Base-by-base conservation (phyloP, 2,113 vertebrate species). In the Scopus umbretta region DNA sequence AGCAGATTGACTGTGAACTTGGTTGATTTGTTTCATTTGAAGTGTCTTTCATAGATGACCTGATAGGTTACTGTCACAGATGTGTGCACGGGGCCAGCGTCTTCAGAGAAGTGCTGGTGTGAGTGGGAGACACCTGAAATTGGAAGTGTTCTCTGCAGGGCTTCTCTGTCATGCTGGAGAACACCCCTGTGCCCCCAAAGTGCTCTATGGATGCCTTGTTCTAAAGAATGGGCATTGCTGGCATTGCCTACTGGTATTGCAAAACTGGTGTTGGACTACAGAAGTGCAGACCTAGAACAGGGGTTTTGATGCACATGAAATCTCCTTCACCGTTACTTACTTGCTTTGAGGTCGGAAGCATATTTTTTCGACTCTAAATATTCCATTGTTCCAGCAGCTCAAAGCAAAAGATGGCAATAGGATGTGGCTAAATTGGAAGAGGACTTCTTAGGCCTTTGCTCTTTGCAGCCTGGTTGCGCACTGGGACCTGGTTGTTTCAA, bases 221-320 rank as follows among this genome's bases (percentile, higher is more conserved):
- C 52, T 65, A 18, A 30, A 29, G 74, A 56, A 3, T 5, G 38
- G 92, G 83, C 75, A 15, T 22, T 68, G 74, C 66, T 80, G 90
- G 90, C 68, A 40, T 36, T 76, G 90, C 90, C 80, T 68, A 16
- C 84, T 68, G 80, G 10, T 49, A 14, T 56, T 58, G 59, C 82
- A 63, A n/a, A 63, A 53, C 59, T 71, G 88, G 36, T 74, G 56
- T 43, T n/a, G 81, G 63, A 9, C 34, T 43, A 4, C n/a, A 15
- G 29, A 25, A 18, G 58, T 2, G 4, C 62, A 71, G 87, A 16
- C 0, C 0, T 8, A 49, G 75, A 22, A 26, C 10, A 0, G 4
- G 78, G 63, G 6, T 10, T 43, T 50, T 97, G 90, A 94, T 11
- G 96, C 95, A 94, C 95, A 96, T 96, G 94, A 96, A 96, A 96